Conservation (phyloP, 1,140 invertebrate species). For the Drosophila leontia region DNA sequence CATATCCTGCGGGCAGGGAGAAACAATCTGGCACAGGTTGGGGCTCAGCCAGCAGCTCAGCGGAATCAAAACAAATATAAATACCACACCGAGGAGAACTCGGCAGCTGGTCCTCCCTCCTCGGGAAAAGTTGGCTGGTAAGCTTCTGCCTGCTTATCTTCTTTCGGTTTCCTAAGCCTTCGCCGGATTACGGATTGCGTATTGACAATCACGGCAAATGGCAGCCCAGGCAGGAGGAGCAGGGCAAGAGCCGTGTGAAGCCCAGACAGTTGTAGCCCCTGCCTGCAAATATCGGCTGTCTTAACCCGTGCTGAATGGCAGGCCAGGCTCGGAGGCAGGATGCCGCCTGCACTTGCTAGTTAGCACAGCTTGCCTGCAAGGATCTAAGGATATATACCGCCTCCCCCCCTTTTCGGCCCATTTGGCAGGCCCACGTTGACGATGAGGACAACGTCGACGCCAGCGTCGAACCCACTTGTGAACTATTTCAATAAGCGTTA, state of each 20-base stretch:
- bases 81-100: conserved; percentile 43
- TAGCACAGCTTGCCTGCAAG: conserved; percentile 19
- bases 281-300: conserved; percentile 44
- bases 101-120: not conserved
- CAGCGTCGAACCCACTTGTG: conserved; percentile 74
- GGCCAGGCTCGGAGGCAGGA: not conserved
- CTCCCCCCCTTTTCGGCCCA: conserved; percentile 14
- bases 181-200: conserved; percentile 49
- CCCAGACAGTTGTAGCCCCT: conserved; percentile 33
- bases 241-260: conserved; percentile 8
- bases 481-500: conserved; percentile 83
- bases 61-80: conserved; percentile 68
- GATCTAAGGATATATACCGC: not conserved
- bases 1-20: conserved; percentile 32
- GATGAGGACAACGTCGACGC: conserved; percentile 49
- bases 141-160: conserved; percentile 38
- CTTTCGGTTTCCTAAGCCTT: conserved; percentile 45
- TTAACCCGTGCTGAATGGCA: conserved; percentile 40
- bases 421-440: conserved; percentile 44
- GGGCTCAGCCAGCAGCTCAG: conserved; percentile 25
- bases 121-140: conserved; percentile 35
- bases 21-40: conserved; percentile 17
- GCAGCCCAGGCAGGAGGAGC: conserved; percentile 6
- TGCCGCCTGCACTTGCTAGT: conserved; percentile 28
- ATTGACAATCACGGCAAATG: conserved; percentile 42